A percentile compares a stretch with the other conserved stretches of the same genome.
phyloP scores from a whole-genome alignment of 2,888 invertebrate species.

The Chymomyza fuscimana region DNA sequence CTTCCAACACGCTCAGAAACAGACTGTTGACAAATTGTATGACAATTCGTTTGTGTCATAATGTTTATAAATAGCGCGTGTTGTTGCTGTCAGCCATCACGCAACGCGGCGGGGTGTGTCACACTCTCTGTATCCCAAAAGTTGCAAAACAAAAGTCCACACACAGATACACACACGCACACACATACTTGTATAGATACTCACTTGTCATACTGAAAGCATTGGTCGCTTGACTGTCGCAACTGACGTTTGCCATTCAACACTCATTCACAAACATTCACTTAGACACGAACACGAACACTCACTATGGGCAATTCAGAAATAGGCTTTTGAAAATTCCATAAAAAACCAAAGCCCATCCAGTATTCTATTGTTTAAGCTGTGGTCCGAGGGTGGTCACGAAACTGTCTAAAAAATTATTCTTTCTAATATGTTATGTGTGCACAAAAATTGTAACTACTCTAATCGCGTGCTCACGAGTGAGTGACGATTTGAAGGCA shows the following conservation, averaged over 20 bases:
- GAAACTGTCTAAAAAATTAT: too few relatives aligned
- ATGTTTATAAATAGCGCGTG: conserved; percentile 73
- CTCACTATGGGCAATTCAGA: background rate
- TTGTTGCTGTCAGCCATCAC: conserved; percentile 57
- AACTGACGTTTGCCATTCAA: conserved; percentile 65
- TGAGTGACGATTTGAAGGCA: too few relatives aligned
- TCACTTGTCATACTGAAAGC: background rate
- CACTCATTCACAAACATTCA: conserved; percentile 12
- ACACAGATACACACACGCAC: conserved; percentile 10
- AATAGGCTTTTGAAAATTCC: background rate
- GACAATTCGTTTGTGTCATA: conserved; percentile 74
- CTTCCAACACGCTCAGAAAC: conserved; percentile 36
- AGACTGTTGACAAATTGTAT: conserved; percentile 72
- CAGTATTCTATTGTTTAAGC: too few relatives aligned
- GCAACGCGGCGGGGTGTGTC: conserved; percentile 16
- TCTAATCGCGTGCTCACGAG: too few relatives aligned
- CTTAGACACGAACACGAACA: background rate
- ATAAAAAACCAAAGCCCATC: too few relatives aligned
- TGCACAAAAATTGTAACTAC: too few relatives aligned
- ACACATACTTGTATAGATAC: conserved; percentile 7
- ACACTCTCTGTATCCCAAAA: conserved; percentile 24
- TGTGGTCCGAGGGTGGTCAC: too few relatives aligned
- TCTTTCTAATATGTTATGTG: too few relatives aligned
- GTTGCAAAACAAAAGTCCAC: conserved; percentile 9
- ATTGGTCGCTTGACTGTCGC: conserved; percentile 49